Evolutionary conservation across 1,140 invertebrate species (phyloP).

Genomic region (Kradibia gibbosae): DNA sequence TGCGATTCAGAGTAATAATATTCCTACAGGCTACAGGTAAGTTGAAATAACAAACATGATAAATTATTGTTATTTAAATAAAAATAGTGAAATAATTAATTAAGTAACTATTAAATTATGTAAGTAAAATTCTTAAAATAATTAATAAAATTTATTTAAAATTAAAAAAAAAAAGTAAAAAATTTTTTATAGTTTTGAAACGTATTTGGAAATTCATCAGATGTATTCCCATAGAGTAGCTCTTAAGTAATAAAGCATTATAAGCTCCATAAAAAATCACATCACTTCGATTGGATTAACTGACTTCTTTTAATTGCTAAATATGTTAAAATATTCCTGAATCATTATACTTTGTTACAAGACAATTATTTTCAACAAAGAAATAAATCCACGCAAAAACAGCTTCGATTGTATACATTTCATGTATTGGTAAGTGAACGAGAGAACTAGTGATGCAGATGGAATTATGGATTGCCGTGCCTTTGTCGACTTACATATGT

Average conservation of each 20-base stretch:
- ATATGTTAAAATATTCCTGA: background rate
- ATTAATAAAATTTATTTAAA: too few relatives aligned
- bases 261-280: background rate
- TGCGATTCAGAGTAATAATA: too few relatives aligned
- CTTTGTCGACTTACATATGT: constrained; percentile 13
- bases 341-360: constrained; percentile 11
- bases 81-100: too few relatives aligned
- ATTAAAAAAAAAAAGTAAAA: too few relatives aligned
- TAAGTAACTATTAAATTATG: too few relatives aligned
- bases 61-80: too few relatives aligned
- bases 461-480: constrained; percentile 16
- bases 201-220: background rate
- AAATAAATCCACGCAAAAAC: background rate
- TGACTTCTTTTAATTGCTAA: background rate
- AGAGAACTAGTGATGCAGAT: background rate
- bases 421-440: background rate
- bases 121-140: too few relatives aligned
- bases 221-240: background rate
- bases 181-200: too few relatives aligned
- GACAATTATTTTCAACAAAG: background rate
- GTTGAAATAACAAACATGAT: too few relatives aligned
- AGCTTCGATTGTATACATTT: constrained; percentile 15
- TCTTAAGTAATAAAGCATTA: background rate
- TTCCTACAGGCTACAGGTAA: too few relatives aligned
- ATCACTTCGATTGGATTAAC: background rate